Base-by-base conservation (phyloP, 30 jellyfish, hydroid and myxozoan genomes). In the Turritopsis dohrnii region DNA sequence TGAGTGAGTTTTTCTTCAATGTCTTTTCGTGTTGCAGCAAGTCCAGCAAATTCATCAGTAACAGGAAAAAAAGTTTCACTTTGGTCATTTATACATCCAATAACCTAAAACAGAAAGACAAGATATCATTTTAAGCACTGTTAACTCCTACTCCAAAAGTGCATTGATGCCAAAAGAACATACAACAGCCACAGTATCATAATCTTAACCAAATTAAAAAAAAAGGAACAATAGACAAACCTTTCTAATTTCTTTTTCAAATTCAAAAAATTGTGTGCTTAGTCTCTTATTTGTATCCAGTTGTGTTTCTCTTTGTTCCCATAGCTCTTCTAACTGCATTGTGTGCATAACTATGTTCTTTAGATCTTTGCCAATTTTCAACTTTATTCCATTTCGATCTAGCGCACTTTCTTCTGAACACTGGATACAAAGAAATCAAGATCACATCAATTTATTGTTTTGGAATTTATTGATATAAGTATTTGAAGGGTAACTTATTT, bases 241-340 rank as follows among this genome's bases (percentile, higher is more conserved):
- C 96, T 93, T 88, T 71, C 96, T 52, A 23, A 93, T 88, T 83
- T 93, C 98, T 52, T 88, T 93, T 76, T 93, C 98, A 81, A 88
- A 93, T 26, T 93, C 98, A 85, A 84, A 86, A 85, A 84, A 93
- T 85, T 88, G 98, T 21, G 90, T 81, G 83, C 94, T 88, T 23
- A 85, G 80, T 84, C 95, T 71, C 73, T 86, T 88, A 71, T 85
- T 90, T 8, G 91, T 73, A 27, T 88, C 86, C 41, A 84, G 74
- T 69, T 88, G 95, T 13, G 53, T 75, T 60, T 93, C 96, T 75
- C 96, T 72, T 60, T 88, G 96, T 21, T 88, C 96, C 98, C 98
- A 93, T 29, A 93, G 85, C 54, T 85, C 96, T 52, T 93, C 96
- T 28, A 93, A 65, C 13, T 88, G 98, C 28, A 85, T 52, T 1